Evolutionary conservation across 2,797 vertebrate species (phyloP).

Genomic region (Pantherophis alleghaniensis): DNA sequence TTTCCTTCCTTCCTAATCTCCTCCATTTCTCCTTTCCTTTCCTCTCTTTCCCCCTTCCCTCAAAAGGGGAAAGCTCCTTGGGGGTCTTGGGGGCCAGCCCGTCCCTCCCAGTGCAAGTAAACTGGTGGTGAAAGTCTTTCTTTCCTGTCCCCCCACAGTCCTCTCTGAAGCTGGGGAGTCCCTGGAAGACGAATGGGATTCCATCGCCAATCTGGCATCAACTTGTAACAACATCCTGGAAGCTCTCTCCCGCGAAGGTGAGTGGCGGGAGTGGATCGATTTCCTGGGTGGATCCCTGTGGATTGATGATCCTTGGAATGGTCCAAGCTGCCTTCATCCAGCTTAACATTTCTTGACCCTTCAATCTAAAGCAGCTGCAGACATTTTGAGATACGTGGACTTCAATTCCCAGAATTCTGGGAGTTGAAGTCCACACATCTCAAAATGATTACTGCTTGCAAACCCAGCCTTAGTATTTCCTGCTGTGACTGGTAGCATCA

Average conservation of each 20-base stretch:
- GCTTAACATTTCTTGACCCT: neutral
- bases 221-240: conserved; percentile 88
- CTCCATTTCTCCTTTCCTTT: too few relatives aligned
- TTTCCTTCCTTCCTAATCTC: too few relatives aligned
- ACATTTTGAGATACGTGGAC: neutral
- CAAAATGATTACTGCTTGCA: neutral
- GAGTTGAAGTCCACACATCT: neutral
- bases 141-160: conserved; percentile 65
- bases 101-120: neutral
- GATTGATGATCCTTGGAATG: neutral
- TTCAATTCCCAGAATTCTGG: too few relatives aligned
- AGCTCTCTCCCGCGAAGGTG: conserved; percentile 86
- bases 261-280: conserved; percentile 11
- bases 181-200: conserved; percentile 89
- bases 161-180: conserved; percentile 83
- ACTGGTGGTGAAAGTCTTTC: neutral
- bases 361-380: neutral
- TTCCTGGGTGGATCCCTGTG: neutral
- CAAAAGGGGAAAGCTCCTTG: neutral
- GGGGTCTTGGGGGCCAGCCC: neutral
- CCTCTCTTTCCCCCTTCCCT: neutral
- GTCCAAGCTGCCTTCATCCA: neutral
- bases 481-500: neutral
- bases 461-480: neutral
- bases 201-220: conserved; percentile 85